phyloP scores from a whole-genome alignment of 2,888 invertebrate species.

The Desoria tigrina region DNA sequence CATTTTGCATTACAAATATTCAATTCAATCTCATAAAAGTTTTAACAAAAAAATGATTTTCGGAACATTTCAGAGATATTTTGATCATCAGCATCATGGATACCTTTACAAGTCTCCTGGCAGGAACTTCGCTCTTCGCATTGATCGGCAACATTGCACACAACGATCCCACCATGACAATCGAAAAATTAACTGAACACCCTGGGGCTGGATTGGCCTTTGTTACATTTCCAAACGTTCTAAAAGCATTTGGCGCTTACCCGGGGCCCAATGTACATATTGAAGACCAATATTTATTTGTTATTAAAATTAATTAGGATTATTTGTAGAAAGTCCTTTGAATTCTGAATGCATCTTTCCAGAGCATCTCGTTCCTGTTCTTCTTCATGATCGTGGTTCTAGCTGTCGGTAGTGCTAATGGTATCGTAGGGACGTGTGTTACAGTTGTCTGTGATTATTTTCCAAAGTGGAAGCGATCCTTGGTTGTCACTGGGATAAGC shows the following conservation, averaged over 20 bases:
- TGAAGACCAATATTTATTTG: too few relatives aligned
- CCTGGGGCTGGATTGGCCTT: slow-evolving; percentile 20
- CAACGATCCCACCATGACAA: not conserved
- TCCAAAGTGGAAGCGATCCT: slow-evolving; percentile 64
- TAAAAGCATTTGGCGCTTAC: slow-evolving; percentile 7
- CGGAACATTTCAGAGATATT: slow-evolving; percentile 11
- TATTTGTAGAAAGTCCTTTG: not conserved
- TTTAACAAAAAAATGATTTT: too few relatives aligned
- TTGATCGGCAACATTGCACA: slow-evolving; percentile 1
- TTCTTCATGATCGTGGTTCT: slow-evolving; percentile 79
- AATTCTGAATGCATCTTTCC: not conserved
- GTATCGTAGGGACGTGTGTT: slow-evolving; percentile 66
- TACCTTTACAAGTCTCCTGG: slow-evolving; percentile 22
- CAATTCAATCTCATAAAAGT: not conserved
- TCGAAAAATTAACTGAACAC: not conserved
- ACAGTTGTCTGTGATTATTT: slow-evolving; percentile 70
- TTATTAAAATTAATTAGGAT: not conserved
- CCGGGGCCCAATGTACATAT: slow-evolving; percentile 12
- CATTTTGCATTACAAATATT: not conserved
- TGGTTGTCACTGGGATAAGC: slow-evolving; percentile 64
- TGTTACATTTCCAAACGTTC: slow-evolving; percentile 10
- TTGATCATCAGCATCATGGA: slow-evolving; percentile 24
- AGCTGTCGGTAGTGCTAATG: slow-evolving; percentile 74
- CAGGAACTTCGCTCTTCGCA: slow-evolving; percentile 16
- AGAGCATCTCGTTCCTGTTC: slow-evolving; percentile 66